Percentiles rank a stretch among this genome's conserved stretches.
Conservation (phyloP, 1,140 invertebrate genomes). For the Sitophilus oryzae region DNA sequence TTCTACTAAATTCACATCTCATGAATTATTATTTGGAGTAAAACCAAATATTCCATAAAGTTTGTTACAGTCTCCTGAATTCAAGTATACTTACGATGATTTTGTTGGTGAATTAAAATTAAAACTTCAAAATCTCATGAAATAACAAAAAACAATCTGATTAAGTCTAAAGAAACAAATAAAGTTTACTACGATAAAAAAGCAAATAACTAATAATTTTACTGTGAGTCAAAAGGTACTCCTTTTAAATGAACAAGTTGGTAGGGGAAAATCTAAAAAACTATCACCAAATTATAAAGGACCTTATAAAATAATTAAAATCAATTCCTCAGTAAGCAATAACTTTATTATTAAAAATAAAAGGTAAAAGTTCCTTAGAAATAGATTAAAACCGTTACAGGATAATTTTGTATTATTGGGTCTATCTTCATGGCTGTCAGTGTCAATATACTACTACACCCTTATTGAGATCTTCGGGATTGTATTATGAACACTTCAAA, state of each 20-base stretch:
- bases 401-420: too few relatives aligned
- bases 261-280: slow-evolving; percentile 2
- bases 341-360: slow-evolving; percentile 6
- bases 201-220: slow-evolving; percentile 5
- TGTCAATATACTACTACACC: too few relatives aligned
- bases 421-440: too few relatives aligned
- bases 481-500: too few relatives aligned
- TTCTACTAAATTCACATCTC: slow-evolving; percentile 32
- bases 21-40: slow-evolving; percentile 35
- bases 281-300: slow-evolving; percentile 11
- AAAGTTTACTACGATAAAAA: slow-evolving; percentile 3
- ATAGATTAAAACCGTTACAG: not conserved
- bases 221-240: not conserved
- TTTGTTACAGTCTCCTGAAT: not conserved
- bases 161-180: not conserved
- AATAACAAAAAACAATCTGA: not conserved
- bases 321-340: slow-evolving; percentile 2
- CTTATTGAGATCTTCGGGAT: too few relatives aligned
- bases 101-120: not conserved
- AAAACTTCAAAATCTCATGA: not conserved
- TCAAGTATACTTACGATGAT: not conserved
- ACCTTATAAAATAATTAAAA: slow-evolving; percentile 13
- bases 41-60: too few relatives aligned
- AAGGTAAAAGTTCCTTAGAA: not conserved
- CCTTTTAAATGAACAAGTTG: slow-evolving; percentile 1